Percentiles rank a stretch among this genome's conserved stretches.
Conservation (phyloP, 2,888 invertebrate genomes). For the Aspidiotus rigidus region DNA sequence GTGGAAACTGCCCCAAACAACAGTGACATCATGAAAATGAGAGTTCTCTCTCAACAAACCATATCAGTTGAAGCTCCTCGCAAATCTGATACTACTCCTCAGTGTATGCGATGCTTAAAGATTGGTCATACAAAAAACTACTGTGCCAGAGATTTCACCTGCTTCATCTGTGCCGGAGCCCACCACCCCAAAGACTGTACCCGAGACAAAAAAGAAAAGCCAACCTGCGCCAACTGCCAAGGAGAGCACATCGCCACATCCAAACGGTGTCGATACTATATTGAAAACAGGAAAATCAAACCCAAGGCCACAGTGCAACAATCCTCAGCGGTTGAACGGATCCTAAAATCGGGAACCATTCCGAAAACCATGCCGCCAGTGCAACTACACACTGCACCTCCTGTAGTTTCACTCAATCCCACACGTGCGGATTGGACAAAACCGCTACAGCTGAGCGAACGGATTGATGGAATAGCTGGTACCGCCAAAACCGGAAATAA, state of each 20-base stretch:
- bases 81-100: not conserved
- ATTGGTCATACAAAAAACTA: not conserved
- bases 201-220: not conserved
- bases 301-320: not conserved
- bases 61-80: not conserved
- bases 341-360: not conserved
- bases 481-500: not conserved
- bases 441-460: not conserved
- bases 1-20: not conserved
- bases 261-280: not conserved
- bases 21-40: not conserved
- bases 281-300: no score
- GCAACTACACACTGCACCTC: not conserved
- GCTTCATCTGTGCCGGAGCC: not conserved
- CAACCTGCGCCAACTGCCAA: no score
- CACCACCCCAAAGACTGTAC: not conserved
- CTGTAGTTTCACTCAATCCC: not conserved
- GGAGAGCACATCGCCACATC: conserved; percentile 3
- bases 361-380: not conserved
- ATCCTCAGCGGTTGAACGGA: not conserved
- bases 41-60: not conserved
- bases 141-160: not conserved
- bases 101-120: not conserved
- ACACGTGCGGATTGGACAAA: not conserved
- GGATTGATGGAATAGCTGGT: not conserved